These are phyloP conservation scores for Hyaena hyaena DNA, from an alignment of 2,113 vertebrate genomes.

Conservation along the genomic window DNA sequence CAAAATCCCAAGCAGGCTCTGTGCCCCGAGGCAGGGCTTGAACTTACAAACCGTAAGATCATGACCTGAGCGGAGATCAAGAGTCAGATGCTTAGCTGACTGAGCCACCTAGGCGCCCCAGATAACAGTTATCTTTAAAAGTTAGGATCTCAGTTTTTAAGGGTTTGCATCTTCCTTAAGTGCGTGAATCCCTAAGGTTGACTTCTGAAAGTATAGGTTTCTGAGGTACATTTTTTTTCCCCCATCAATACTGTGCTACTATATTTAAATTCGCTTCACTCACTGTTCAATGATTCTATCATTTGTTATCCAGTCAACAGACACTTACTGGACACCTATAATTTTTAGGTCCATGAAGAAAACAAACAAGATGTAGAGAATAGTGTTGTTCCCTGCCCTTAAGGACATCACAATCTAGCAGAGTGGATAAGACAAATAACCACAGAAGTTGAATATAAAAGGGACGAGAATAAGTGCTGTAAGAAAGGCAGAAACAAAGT, in stretches of 20 bases:
- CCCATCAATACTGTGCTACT: not conserved
- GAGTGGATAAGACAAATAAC: not conserved
- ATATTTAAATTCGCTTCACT: not conserved
- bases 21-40: too few relatives aligned
- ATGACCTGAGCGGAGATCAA: too few relatives aligned
- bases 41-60: too few relatives aligned
- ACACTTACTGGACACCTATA: not conserved
- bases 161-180: not conserved
- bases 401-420: not conserved
- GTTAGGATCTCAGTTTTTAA: not conserved
- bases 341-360: not conserved
- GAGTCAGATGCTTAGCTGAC: too few relatives aligned
- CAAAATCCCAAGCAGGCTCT: too few relatives aligned
- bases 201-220: not conserved
- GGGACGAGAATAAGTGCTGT: not conserved
- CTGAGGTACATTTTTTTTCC: not conserved
- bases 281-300: not conserved
- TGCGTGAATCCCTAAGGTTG: not conserved
- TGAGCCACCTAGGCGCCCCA: too few relatives aligned
- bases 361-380: not conserved
- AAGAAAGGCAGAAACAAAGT: not conserved
- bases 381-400: not conserved
- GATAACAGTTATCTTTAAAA: not conserved
- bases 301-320: not conserved
- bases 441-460: not conserved